Base-by-base conservation (phyloP, 2,113 vertebrate species). In the Myiagra hebetior region DNA sequence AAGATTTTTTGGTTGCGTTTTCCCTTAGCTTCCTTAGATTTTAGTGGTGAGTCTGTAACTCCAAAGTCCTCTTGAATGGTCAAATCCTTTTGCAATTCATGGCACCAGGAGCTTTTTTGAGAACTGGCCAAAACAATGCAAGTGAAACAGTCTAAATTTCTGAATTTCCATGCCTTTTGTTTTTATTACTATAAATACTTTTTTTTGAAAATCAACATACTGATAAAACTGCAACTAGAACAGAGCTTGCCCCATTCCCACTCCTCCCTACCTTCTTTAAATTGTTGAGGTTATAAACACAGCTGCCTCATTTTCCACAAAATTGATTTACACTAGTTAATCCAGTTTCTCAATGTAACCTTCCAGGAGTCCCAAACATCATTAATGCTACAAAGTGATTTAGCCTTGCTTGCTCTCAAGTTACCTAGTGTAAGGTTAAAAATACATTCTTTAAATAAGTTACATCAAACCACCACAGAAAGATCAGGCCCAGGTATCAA, bases 381-480 rank as follows among this genome's bases (percentile, higher is more conserved):
- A 84, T 65, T 69, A 89, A 64, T 17, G 41, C 53, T 67, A 65
- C 30, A 52, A 62, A 75, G 82, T 41, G 7, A 94, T 85, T 63
- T 74, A 91, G 81, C 59, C 35, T 56, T 56, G 15, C 53, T 56
- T 83, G 41, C 79, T 94, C 72, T 86, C 84, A 91, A 84, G 72
- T 92, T 84, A 86, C 59, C 72, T 62, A 53, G 5, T 27, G 4
- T 80, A 84, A 81, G 26, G 80, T 91, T 94, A 94, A 96, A 95
- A 97, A 95, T 62, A 94, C 91, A 94, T 64, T 86, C 68, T 89
- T 96, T 79, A 65, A 95, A 69, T 55, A 86, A 95, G 91, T 86
- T 74, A 65, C 42, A 63, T 95, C 55, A 95, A 96, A 86, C 76
- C 55, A 96, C 73, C 68, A 76, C 72, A 92, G 63, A 88, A 17